A percentile compares a stretch with the other conserved stretches of the same genome.
These are phyloP conservation scores for Origma solitaria DNA, from an alignment of 2,113 vertebrate genomes.

Conservation along the genomic window DNA sequence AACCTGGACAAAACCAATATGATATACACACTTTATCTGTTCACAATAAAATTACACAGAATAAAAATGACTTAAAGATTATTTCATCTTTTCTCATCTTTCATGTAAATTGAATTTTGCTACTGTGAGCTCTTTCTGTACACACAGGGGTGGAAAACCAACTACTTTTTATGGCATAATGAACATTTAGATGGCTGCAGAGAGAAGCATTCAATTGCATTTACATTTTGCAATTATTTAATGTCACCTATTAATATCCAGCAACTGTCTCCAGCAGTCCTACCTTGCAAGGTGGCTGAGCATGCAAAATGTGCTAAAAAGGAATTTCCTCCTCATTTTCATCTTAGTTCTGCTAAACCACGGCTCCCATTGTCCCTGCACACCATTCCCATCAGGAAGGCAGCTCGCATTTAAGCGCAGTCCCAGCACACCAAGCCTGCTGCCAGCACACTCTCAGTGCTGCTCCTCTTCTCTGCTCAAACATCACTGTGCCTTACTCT, in stretches of 20 bases:
- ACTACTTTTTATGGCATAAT: constrained; percentile 24
- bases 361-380: neutral
- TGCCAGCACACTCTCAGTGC: rapidly evolving
- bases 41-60: constrained; percentile 56
- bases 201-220: constrained; percentile 17
- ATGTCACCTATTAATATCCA: constrained; percentile 54
- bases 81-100: constrained; percentile 45
- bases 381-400: neutral
- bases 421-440: neutral
- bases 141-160: neutral
- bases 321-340: constrained; percentile 37
- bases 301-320: constrained; percentile 12
- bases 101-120: constrained; percentile 44
- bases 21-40: constrained; percentile 1
- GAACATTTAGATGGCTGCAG: constrained; percentile 5
- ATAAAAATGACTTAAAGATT: constrained; percentile 53
- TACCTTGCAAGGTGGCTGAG: neutral
- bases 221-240: constrained; percentile 44
- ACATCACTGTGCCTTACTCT: neutral
- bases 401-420: neutral
- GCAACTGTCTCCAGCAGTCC: neutral
- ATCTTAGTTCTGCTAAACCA: neutral
- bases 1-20: constrained; percentile 39
- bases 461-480: neutral
- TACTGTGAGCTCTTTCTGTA: neutral